Evolutionary conservation across 92 coral and sea anemone genomes (phyloP).

Genomic region (Bergia puertoricense): DNA sequence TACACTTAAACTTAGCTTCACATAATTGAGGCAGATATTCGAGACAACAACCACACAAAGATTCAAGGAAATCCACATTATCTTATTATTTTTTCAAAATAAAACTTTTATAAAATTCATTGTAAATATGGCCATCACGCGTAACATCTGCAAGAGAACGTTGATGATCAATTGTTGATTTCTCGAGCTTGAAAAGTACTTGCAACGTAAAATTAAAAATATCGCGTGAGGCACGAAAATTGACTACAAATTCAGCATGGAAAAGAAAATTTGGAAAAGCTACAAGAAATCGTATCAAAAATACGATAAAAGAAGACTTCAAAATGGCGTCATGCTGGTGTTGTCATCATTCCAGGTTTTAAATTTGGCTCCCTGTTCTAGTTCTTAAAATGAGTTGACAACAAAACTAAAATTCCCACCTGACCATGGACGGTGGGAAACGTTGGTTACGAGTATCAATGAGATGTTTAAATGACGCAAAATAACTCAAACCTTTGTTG

Average conservation of each 20-base stretch:
- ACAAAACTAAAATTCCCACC: conserved; percentile 17
- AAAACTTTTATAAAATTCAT: conserved; percentile 28
- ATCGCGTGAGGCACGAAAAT: conserved; percentile 6
- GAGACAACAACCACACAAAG: conserved; percentile 38
- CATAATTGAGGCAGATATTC: conserved; percentile 22
- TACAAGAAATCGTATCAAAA: conserved; percentile 22
- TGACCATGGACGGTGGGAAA: not conserved
- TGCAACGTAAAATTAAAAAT: not conserved
- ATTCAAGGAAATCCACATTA: conserved; percentile 18
- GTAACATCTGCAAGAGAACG: conserved; percentile 25
- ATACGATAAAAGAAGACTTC: conserved; percentile 24
- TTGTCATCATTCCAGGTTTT: conserved; percentile 27
- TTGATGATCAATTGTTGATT: not conserved
- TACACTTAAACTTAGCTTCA: conserved; percentile 16
- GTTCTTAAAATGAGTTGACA: conserved; percentile 20
- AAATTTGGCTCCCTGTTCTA: conserved; percentile 31
- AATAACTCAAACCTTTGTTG: too few relatives aligned
- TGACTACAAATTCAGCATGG: conserved; percentile 28
- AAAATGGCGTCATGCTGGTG: conserved; percentile 33
- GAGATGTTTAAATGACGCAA: too few relatives aligned
- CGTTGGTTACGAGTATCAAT: too few relatives aligned
- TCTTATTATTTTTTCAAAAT: conserved; percentile 26
- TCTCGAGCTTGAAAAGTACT: not conserved
- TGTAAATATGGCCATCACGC: conserved; percentile 41
- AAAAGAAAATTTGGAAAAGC: conserved; percentile 32